phyloP scores from a whole-genome alignment of 2,797 vertebrate species.

The Notolabrus celidotus region DNA sequence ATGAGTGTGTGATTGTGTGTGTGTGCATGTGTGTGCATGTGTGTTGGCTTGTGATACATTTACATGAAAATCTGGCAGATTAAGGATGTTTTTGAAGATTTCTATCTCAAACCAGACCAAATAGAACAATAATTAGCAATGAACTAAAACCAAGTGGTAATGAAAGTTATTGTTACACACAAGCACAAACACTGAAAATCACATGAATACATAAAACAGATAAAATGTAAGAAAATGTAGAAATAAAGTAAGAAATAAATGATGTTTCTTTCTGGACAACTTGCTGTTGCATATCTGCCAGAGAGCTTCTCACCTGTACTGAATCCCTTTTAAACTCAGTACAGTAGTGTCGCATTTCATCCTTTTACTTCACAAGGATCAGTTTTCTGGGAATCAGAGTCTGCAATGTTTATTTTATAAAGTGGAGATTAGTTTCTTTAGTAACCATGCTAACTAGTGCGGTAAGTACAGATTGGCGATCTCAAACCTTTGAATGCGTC shows the following conservation, averaged over 20 bases:
- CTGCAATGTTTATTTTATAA: constrained; percentile 15
- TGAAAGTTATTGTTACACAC: background rate
- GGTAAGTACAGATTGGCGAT: background rate
- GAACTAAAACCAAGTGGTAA: background rate
- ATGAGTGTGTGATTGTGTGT: constrained; percentile 6
- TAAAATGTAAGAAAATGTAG: too few relatives aligned
- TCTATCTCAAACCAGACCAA: background rate
- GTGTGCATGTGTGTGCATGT: constrained; percentile 8
- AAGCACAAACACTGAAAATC: background rate
- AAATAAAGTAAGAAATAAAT: too few relatives aligned
- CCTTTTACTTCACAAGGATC: constrained; percentile 17
- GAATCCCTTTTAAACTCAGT: background rate
- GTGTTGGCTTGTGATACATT: constrained; percentile 22
- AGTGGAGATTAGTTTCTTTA: constrained; percentile 16
- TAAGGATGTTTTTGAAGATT: background rate
- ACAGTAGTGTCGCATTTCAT: constrained; percentile 11
- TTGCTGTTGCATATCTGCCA: background rate
- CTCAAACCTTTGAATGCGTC: background rate
- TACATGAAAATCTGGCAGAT: background rate
- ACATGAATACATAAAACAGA: too few relatives aligned
- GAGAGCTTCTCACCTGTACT: constrained; percentile 7
- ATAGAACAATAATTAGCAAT: too few relatives aligned
- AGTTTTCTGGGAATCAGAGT: constrained; percentile 11
- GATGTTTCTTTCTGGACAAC: background rate
- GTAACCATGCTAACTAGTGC: background rate